These are phyloP conservation scores for Muntiacus muntjak DNA, from an alignment of 2,113 vertebrate species.

Conservation along the genomic window DNA sequence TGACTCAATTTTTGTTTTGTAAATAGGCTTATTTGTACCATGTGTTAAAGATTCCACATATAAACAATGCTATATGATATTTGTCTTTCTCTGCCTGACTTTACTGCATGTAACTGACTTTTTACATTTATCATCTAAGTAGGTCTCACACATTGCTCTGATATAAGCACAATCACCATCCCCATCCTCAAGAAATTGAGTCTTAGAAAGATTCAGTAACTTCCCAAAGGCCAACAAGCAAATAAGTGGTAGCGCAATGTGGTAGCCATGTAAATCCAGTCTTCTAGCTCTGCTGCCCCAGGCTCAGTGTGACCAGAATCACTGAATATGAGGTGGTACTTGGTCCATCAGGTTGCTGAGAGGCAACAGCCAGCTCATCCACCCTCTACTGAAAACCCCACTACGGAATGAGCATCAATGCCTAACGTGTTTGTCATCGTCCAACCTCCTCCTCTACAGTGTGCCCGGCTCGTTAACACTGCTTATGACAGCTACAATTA, in stretches of 20 bases:
- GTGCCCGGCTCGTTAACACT: rapidly evolving
- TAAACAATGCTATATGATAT: not conserved
- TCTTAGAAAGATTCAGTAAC: not conserved
- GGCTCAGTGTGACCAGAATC: not conserved
- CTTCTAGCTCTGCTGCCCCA: not conserved
- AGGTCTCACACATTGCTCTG: not conserved
- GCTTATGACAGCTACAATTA: too few relatives aligned
- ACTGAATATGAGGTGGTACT: not conserved
- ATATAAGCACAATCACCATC: not conserved
- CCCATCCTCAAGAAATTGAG: not conserved
- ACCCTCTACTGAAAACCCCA: not conserved
- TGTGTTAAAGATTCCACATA: not conserved
- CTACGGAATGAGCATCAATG: not conserved
- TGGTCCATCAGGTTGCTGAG: not conserved
- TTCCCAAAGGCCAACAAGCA: not conserved
- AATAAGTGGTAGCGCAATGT: not conserved
- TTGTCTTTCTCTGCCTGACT: not conserved
- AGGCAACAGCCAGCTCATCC: not conserved
- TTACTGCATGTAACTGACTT: not conserved
- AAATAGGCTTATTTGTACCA: not conserved
- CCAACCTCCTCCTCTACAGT: not conserved
- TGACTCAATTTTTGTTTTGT: not conserved
- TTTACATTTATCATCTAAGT: not conserved
- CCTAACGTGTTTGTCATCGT: rapidly evolving
- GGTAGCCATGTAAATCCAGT: not conserved